These are phyloP conservation scores for Barnardius zonarius DNA, from an alignment of 2,113 vertebrate species.

Conservation along the genomic window DNA sequence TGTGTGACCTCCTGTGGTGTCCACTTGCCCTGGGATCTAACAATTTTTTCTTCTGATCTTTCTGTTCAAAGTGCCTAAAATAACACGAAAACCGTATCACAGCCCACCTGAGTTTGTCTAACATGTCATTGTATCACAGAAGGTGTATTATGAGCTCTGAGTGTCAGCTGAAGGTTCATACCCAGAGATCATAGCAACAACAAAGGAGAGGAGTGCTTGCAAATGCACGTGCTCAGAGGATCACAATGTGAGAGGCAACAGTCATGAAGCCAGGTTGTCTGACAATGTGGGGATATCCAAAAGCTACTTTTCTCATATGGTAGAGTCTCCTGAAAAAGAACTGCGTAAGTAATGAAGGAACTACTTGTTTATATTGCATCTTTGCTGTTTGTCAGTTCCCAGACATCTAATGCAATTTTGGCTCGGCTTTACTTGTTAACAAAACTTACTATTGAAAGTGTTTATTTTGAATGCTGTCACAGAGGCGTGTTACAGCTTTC, in stretches of 20 bases:
- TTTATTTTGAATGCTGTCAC: background rate
- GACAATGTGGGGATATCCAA: background rate
- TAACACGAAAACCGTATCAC: background rate
- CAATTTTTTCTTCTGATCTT: background rate
- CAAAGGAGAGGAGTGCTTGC: background rate
- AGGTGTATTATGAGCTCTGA: background rate
- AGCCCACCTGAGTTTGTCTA: background rate
- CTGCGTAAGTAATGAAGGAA: background rate
- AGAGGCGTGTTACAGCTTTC: background rate
- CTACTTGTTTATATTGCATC: background rate
- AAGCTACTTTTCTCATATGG: background rate
- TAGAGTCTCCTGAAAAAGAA: background rate
- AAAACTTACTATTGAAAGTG: background rate
- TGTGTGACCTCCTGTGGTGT: background rate
- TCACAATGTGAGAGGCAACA: accelerated
- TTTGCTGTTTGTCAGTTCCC: background rate
- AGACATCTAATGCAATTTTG: background rate
- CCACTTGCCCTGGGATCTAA: background rate
- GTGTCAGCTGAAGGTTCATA: background rate
- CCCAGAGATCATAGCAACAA: background rate
- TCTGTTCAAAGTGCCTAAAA: background rate
- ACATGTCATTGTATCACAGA: background rate
- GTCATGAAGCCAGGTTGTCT: background rate
- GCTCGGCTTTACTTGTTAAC: background rate
- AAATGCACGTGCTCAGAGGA: background rate